Conservation (phyloP, 2,113 vertebrate genomes). For the Anseranas semipalmata region DNA sequence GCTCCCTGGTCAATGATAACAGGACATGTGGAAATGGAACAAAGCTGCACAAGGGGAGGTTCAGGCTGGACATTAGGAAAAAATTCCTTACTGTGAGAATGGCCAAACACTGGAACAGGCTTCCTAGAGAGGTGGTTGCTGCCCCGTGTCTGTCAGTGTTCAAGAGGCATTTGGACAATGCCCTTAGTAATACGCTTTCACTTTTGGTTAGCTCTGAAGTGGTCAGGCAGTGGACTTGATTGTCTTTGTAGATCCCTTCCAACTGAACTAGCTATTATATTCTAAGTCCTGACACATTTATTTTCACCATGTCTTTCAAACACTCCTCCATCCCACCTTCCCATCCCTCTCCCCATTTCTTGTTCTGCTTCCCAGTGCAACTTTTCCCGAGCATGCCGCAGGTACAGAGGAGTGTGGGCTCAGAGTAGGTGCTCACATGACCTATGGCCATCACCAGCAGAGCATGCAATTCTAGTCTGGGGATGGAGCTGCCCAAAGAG, state of each 20-base stretch:
- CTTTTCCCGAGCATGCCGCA: fast-evolving
- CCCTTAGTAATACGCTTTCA: neutral
- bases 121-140: neutral
- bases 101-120: neutral
- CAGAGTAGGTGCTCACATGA: fast-evolving
- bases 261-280: neutral
- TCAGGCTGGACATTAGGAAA: neutral
- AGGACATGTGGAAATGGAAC: neutral
- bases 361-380: neutral
- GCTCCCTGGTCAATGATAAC: neutral
- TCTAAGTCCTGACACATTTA: neutral
- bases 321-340: neutral
- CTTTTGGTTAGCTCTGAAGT: neutral
- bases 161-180: neutral
- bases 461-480: neutral
- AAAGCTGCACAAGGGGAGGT: neutral
- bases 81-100: neutral
- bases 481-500: neutral
- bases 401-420: neutral
- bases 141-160: neutral
- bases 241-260: neutral
- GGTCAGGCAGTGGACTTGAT: neutral
- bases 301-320: neutral
- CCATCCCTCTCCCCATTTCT: neutral
- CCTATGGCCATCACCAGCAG: fast-evolving